Base-by-base conservation (phyloP, 2,888 invertebrate genomes). In the Spicauda simplicius region DNA sequence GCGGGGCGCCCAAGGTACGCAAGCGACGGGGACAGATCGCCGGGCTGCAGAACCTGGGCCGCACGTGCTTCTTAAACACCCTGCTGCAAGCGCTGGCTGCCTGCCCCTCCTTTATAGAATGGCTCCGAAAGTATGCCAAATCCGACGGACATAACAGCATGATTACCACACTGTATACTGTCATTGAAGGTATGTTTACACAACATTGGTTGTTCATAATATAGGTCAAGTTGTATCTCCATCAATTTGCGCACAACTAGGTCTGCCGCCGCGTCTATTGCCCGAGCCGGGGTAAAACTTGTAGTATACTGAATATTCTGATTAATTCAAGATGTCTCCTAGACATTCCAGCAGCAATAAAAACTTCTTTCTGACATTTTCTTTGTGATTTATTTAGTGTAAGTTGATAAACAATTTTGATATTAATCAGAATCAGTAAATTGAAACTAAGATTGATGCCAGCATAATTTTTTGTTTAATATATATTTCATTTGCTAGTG, bases 41-140 rank as follows among this genome's bases (percentile, higher is more conserved):
- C 30, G 99, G 98, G 10, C 94, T 99, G 48, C 96, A 97, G 74
- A 99, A 99, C 91, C 94, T 98, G 72, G 98, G 98, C 53, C 96
- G 97, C 75, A 98, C 98, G 0, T 99, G 99, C 87, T 99, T 98
- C 84, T 91, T 99, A 64, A 99, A 99, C 90, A 97, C 98, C 0
- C 91, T 98, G 57, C 93, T 99, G 30, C 99, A 99, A 91, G 97
- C 98, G 2, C 90, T 98, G 74, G 97, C 98, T 25, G 97, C 98
- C 4, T 97, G 97, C 84, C 96, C 97, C 48, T 95, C 95, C 70
- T 97, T 98, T 80, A 95, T 97, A 69, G 94, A 95, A 14, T 99
- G 98, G 98, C 90, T 98, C 37, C 95, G 95, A 76, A 91, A 94
- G 70, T 95, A 95, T 73, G 95, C 95, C 8, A 93, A 94, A 68